These are phyloP conservation scores for Mythimna pallens DNA, from an alignment of 2,888 invertebrate species.

Conservation along the genomic window DNA sequence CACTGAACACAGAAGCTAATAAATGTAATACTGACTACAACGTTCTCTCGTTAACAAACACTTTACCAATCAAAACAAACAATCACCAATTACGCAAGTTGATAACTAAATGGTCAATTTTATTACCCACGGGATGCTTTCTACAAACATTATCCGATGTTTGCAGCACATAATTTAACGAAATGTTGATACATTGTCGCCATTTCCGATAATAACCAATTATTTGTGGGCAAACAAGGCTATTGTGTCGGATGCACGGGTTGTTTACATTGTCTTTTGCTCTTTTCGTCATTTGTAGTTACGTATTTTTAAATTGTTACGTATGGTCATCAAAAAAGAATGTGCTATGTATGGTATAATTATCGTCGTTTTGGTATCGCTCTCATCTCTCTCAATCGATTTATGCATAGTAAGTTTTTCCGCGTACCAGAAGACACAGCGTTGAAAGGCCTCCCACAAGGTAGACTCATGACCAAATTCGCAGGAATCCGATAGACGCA, in stretches of 20 bases:
- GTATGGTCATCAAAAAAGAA: background rate
- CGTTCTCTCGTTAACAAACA: background rate
- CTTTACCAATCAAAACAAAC: conserved; percentile 24
- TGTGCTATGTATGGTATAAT: background rate
- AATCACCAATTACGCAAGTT: conserved; percentile 33
- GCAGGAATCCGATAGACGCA: too few species aligned
- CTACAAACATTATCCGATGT: conserved; percentile 36
- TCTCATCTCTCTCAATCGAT: too few species aligned
- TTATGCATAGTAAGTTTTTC: too few species aligned
- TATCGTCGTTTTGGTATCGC: too few species aligned
- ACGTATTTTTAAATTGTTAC: background rate
- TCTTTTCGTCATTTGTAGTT: conserved; percentile 3
- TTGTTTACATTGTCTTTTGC: conserved; percentile 31
- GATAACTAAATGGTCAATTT: conserved; percentile 38
- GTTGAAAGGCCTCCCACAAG: too few species aligned
- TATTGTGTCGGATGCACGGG: conserved; percentile 33
- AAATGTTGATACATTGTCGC: conserved; percentile 55
- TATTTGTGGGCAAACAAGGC: conserved; percentile 52
- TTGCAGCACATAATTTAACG: conserved; percentile 48
- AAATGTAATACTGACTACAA: background rate
- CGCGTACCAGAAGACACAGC: too few species aligned
- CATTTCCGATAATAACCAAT: conserved; percentile 55
- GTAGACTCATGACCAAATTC: too few species aligned
- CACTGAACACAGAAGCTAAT: background rate
- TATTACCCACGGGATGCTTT: conserved; percentile 39